phyloP scores from a whole-genome alignment of 2,888 invertebrate genomes.

The Onchidella celtica region DNA sequence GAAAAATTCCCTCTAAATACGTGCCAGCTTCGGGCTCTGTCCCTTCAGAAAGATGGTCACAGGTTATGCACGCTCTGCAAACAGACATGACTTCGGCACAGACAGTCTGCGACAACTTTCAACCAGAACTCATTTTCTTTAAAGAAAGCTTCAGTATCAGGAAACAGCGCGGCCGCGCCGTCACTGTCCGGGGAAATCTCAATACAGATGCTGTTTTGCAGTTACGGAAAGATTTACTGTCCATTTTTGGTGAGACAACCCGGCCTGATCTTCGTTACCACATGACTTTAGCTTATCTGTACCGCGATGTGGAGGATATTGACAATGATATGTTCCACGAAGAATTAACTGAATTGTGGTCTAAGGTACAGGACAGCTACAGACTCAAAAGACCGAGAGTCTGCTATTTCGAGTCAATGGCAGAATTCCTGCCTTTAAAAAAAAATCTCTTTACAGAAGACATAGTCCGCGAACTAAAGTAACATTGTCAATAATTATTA shows the following conservation, averaged over 20 bases:
- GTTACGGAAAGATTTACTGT: neutral
- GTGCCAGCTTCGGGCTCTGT: neutral
- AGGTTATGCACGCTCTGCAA: neutral
- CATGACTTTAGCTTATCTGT: constrained; percentile 6
- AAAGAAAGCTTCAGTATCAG: neutral
- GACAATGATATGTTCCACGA: neutral
- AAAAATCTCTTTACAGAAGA: no score
- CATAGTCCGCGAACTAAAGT: no score
- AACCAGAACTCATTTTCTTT: neutral
- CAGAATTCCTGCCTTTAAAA: neutral
- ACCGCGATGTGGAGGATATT: neutral
- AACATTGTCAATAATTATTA: no score
- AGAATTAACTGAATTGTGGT: constrained; percentile 4
- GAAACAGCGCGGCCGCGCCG: neutral
- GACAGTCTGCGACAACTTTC: neutral
- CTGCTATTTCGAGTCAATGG: constrained; percentile 26
- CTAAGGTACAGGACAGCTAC: neutral
- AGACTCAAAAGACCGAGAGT: neutral
- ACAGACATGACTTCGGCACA: neutral
- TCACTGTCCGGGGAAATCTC: neutral
- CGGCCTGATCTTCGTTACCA: neutral
- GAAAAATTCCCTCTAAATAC: constrained; percentile 8
- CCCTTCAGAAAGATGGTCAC: neutral
- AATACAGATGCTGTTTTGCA: neutral
- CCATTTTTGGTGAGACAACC: neutral